These are phyloP conservation scores for Ypsolopha scabrella DNA, from an alignment of 2,888 invertebrate genomes.

Conservation along the genomic window DNA sequence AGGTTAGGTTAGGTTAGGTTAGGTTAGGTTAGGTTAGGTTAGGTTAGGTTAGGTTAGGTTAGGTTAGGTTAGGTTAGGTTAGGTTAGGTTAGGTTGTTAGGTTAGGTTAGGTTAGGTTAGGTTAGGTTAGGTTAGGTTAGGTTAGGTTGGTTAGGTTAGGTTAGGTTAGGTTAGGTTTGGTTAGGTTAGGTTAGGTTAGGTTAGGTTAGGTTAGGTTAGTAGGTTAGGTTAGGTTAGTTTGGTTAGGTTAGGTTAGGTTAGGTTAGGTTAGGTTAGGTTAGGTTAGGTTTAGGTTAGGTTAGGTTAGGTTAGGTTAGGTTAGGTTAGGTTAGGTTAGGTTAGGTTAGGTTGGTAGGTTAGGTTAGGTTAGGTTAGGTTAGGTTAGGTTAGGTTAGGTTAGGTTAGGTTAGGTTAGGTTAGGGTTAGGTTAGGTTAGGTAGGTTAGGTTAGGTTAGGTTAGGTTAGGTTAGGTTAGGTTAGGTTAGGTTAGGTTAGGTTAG, in stretches of 20 bases:
- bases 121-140: slow-evolving; percentile 14
- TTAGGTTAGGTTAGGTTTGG: slow-evolving; percentile 10
- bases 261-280: slow-evolving; percentile 10
- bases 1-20: no score
- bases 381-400: slow-evolving; percentile 5
- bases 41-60: slow-evolving; percentile 4
- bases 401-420: slow-evolving; percentile 4
- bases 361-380: slow-evolving; percentile 5
- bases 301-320: slow-evolving; percentile 8
- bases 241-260: slow-evolving; percentile 8
- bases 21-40: no score
- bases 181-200: no score
- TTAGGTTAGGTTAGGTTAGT: no score
- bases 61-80: slow-evolving; percentile 4
- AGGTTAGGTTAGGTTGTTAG: slow-evolving; percentile 5
- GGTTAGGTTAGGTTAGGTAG: slow-evolving; percentile 5
- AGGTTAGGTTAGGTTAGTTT: slow-evolving; percentile 11
- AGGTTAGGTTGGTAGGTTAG: no score
- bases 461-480: slow-evolving; percentile 2
- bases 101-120: slow-evolving; percentile 13
- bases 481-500: slow-evolving; percentile 5
- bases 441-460: slow-evolving; percentile 4
- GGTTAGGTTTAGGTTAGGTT: slow-evolving; percentile 7
- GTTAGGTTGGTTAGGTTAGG: slow-evolving; percentile 10
- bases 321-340: no score